Evolutionary conservation across 2,797 vertebrate genomes (phyloP), one percentile per base, ranked within the genome.

Genomic region (Hoplostethus atlanticus): DNA sequence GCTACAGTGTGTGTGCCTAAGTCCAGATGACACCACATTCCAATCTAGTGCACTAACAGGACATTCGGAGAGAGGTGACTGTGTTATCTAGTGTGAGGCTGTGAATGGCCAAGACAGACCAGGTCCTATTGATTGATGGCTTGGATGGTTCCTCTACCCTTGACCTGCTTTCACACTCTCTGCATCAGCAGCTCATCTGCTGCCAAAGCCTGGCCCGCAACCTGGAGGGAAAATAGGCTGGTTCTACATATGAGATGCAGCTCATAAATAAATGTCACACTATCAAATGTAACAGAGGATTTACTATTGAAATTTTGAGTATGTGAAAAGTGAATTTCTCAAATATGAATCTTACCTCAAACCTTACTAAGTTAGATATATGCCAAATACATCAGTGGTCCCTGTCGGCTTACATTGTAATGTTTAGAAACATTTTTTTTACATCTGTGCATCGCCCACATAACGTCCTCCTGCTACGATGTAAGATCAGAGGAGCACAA

Each of bases 151-250:
- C 44, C 65, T 76, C 56, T 81, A 28, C 64, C 73, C 79, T 70
- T 86, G 77, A 77, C 83, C 83, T 82, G 70, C 40, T 88, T 84
- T 80, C 67, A 61, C 47, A 36, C 64, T 5, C 58, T 60, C 61
- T 62, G 64, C 64, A 77, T 85, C 70, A 62, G 57, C 70, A 59
- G 31, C 63, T 84, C 51, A 70, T 85, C 63, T 73, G 60, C 63
- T 77, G 63, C 68, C 80, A 82, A 16, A 9, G 48, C 56, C 74
- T 73, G 71, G 51, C 38, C 58, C 52, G 21, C 34, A 64, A 47
- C 47, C 57, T 67, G 52, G 12, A 16, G 67, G 34, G 64, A 81
- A 48, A 54, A 64, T 47, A 53, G 42, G 36, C 42, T 47, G 42
- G 25, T 62, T 51, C 11, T 57, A 57, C 66, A 64, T 31, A 9